These are phyloP conservation scores for Nudaria mundana DNA, from an alignment of 2,888 invertebrate species.

Conservation along the genomic window DNA sequence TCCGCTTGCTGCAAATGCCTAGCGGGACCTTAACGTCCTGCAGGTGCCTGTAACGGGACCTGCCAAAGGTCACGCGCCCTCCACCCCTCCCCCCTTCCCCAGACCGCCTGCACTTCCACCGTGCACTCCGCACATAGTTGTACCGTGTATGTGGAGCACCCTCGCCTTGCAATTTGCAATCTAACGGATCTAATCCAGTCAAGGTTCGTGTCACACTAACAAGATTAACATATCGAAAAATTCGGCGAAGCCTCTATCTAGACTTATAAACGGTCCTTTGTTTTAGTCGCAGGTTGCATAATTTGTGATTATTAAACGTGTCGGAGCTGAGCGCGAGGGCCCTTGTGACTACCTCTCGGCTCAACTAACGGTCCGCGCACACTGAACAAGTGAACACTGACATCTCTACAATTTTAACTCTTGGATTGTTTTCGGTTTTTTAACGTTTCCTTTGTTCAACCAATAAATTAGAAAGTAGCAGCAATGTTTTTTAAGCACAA, in stretches of 20 bases:
- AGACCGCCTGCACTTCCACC: not conserved
- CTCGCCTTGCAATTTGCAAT: no score
- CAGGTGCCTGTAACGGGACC: conserved; percentile 63
- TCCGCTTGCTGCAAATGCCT: conserved; percentile 12
- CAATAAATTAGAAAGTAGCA: conserved; percentile 70
- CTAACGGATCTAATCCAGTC: no score
- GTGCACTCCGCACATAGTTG: no score
- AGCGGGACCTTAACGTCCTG: conserved; percentile 61
- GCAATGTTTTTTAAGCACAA: conserved; percentile 29
- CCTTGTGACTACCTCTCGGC: not conserved
- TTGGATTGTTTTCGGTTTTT: conserved; percentile 47
- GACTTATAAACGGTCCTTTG: conserved; percentile 6
- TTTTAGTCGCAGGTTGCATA: conserved; percentile 14
- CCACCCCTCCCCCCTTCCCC: conserved; percentile 4
- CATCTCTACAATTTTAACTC: conserved; percentile 44
- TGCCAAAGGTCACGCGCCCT: conserved; percentile 55
- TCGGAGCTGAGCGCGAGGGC: not conserved
- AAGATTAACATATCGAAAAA: no score
- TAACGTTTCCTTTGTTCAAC: conserved; percentile 39
- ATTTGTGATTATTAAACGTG: conserved; percentile 18
- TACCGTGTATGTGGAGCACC: no score
- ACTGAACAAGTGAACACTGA: no score
- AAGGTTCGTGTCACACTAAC: no score
- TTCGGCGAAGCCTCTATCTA: no score
- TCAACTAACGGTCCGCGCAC: conserved; percentile 17